These are phyloP conservation scores for Naso thynnoides DNA, from an alignment of 2,797 vertebrate species.

Conservation along the genomic window DNA sequence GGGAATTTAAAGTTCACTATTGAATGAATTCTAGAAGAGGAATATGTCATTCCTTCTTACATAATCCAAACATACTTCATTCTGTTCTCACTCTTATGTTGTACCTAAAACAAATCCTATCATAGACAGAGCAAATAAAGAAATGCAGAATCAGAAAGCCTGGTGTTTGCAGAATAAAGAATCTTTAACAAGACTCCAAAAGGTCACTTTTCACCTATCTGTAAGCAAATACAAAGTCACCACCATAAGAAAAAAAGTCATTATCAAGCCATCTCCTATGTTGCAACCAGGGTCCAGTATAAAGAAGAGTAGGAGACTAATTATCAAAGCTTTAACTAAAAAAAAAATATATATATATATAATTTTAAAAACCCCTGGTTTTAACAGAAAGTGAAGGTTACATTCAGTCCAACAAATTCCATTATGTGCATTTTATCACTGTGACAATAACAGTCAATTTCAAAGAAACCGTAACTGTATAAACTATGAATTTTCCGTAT, in stretches of 20 bases:
- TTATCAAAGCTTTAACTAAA: background rate
- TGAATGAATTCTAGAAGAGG: background rate
- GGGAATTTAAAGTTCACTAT: background rate
- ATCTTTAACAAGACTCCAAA: conserved; percentile 50
- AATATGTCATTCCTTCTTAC: background rate
- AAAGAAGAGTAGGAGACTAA: background rate
- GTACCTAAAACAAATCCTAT: conserved; percentile 7
- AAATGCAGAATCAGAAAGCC: conserved; percentile 26
- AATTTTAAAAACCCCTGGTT: conserved; percentile 2
- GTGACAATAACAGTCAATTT: background rate
- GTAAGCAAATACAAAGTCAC: conserved; percentile 46
- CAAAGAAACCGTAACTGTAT: background rate
- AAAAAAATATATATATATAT: too few relatives aligned
- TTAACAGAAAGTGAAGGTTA: conserved; percentile 16
- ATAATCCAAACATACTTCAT: conserved; percentile 9
- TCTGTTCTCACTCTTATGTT: background rate
- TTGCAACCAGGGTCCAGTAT: conserved; percentile 11
- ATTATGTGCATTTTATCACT: conserved; percentile 15
- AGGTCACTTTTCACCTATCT: conserved; percentile 45
- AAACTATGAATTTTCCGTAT: background rate
- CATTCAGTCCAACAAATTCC: conserved; percentile 11
- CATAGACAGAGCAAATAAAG: conserved; percentile 52
- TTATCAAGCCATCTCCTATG: conserved; percentile 20
- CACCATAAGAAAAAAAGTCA: conserved; percentile 17
- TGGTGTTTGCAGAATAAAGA: conserved; percentile 31